Conservation (phyloP, 2,888 invertebrate species). For the Pollenia griseotomentosa region DNA sequence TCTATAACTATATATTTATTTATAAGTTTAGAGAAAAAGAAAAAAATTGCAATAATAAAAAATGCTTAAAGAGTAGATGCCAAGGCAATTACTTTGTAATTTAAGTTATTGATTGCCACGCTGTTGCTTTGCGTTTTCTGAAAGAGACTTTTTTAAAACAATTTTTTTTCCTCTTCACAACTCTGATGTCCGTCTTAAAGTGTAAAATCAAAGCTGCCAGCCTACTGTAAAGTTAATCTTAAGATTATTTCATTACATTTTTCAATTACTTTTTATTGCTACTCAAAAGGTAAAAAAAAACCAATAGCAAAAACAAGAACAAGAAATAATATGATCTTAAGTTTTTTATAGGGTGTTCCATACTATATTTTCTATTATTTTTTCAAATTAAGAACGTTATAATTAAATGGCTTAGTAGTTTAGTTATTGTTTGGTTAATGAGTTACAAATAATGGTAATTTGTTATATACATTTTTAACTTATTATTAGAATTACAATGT, state of each 20-base stretch:
- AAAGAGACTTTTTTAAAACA: constrained; percentile 1
- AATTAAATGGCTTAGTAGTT: constrained; percentile 19
- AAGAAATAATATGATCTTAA: constrained; percentile 56
- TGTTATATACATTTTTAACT: neutral
- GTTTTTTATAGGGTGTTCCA: constrained; percentile 60
- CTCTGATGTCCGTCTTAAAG: constrained; percentile 3
- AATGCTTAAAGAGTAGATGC: constrained; percentile 79
- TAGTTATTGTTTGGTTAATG: constrained; percentile 14
- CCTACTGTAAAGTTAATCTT: constrained; percentile 67
- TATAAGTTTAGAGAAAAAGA: constrained; percentile 1
- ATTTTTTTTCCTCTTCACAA: constrained; percentile 16
- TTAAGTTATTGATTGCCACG: constrained; percentile 83
- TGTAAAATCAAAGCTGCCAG: constrained; percentile 63
- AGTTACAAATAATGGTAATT: constrained; percentile 1
- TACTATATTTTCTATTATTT: neutral
- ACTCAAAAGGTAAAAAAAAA: constrained; percentile 20
- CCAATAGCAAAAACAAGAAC: neutral
- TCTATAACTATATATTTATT: constrained; percentile 69
- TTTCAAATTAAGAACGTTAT: constrained; percentile 6
- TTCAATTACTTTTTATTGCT: constrained; percentile 61
- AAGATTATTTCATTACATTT: constrained; percentile 71
- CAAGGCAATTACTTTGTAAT: constrained; percentile 83
- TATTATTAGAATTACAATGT: neutral
- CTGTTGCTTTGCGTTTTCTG: constrained; percentile 75
- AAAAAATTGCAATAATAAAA: neutral